Evolutionary conservation across 2,888 invertebrate genomes (phyloP).

Genomic region (Cephus nigrinus): DNA sequence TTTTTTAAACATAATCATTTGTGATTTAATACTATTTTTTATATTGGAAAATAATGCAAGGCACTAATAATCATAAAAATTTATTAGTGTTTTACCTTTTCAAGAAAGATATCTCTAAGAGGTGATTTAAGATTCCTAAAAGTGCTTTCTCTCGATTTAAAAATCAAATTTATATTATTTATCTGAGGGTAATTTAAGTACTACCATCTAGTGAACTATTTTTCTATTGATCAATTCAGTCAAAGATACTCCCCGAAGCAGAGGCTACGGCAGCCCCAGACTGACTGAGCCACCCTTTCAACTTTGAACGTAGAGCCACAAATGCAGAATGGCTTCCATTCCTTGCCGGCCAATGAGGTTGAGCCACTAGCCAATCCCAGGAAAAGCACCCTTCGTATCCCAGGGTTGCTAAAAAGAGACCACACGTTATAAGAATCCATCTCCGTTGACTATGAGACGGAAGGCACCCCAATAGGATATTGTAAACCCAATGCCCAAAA

Average conservation of each 20-base stretch:
- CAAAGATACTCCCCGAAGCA: slow-evolving; percentile 15
- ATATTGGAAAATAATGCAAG: not conserved
- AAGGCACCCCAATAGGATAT: slow-evolving; percentile 46
- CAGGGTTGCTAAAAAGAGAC: slow-evolving; percentile 48
- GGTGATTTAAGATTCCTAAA: not conserved
- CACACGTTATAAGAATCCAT: slow-evolving; percentile 31
- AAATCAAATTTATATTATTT: not conserved
- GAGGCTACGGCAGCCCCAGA: slow-evolving; percentile 24
- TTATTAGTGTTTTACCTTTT: not conserved
- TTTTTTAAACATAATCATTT: not conserved
- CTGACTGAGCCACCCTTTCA: slow-evolving; percentile 42
- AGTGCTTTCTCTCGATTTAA: not conserved
- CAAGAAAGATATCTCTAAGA: not conserved
- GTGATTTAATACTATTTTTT: not conserved
- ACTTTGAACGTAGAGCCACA: slow-evolving; percentile 21
- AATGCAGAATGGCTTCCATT: slow-evolving; percentile 37
- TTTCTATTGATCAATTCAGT: not conserved
- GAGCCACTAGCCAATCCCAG: slow-evolving; percentile 47
- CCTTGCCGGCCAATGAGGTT: slow-evolving; percentile 42
- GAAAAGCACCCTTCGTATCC: slow-evolving; percentile 36
- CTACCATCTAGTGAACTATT: not conserved
- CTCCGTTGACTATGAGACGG: slow-evolving; percentile 40
- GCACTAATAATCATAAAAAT: not conserved
- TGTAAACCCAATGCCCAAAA: slow-evolving; percentile 45
- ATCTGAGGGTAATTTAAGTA: not conserved